Conservation (phyloP, 2,113 vertebrate species). For the Bos taurus region ARS-UCD2.0 NC_037350.1:22069001-22069500, state of each 20-base stretch:
- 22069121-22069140: neutral
- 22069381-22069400: neutral
- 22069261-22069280: neutral
- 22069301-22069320: neutral
- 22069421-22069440: neutral
- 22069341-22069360: neutral
- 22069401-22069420: neutral
- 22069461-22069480: neutral
- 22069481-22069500: neutral
- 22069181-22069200: neutral
- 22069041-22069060: neutral
- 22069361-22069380: neutral
- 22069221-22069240: neutral
- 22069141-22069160: too few relatives aligned
- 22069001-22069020: neutral
- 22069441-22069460: neutral
- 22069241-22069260: neutral
- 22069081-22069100: neutral
- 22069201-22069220: neutral
- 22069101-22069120: neutral
- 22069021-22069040: neutral
- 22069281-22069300: neutral
- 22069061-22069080: neutral
- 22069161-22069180: neutral
- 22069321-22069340: neutral